Conservation (phyloP, 2,113 vertebrate genomes). For the Zosterops japonicus region DNA sequence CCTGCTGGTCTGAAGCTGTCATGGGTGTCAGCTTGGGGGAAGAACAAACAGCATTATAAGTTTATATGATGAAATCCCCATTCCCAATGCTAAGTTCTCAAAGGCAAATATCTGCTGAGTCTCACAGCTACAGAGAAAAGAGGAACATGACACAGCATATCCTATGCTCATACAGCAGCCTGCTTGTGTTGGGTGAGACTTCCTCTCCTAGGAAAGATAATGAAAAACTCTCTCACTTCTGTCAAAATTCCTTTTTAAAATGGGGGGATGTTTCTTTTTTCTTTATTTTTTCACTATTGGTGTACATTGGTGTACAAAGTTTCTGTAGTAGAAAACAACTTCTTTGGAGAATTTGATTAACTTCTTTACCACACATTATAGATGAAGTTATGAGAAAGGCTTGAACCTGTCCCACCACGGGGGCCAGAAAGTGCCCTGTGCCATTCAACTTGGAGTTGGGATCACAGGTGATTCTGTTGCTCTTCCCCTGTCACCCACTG, state of each 20-base stretch:
- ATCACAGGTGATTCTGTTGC: neutral
- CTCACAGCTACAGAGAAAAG: neutral
- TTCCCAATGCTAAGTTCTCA: neutral
- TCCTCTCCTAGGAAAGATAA: neutral
- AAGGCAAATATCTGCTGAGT: neutral
- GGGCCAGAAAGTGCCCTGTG: rapidly evolving
- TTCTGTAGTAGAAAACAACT: neutral
- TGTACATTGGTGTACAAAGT: neutral
- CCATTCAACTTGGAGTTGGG: neutral
- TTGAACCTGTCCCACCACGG: neutral
- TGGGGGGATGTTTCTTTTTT: neutral
- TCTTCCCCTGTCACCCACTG: neutral
- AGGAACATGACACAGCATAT: neutral
- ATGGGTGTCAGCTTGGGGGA: neutral
- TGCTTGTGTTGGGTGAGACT: neutral
- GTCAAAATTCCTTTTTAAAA: neutral
- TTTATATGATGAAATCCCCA: neutral
- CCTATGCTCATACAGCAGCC: neutral
- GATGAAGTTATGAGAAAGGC: neutral
- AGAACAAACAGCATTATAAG: neutral
- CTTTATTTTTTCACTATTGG: neutral
- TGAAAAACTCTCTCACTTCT: neutral
- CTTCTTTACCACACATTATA: neutral
- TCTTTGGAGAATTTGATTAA: neutral
- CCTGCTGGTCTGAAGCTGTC: neutral